phyloP scores from a whole-genome alignment of 2,888 invertebrate genomes.

The Molorchus minor region DNA sequence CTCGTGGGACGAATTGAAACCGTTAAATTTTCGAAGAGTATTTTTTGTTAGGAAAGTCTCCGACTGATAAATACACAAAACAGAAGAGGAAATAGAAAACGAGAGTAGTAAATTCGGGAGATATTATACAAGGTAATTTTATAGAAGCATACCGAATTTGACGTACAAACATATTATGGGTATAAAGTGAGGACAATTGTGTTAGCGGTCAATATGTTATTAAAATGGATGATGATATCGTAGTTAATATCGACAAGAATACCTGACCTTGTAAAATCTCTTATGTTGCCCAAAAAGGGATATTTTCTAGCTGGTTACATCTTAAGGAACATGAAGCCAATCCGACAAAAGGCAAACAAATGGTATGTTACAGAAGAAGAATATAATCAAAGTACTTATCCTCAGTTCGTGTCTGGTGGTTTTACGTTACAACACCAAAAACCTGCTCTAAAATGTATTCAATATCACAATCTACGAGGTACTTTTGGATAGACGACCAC shows the following conservation, averaged over 20 bases:
- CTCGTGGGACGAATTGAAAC: constrained; percentile 66
- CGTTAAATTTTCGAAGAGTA: constrained; percentile 70
- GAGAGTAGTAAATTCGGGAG: constrained; percentile 73
- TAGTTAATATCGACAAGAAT: constrained; percentile 74
- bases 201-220: constrained; percentile 70
- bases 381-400: constrained; percentile 71
- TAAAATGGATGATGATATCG: constrained; percentile 86
- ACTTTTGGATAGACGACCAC: constrained; percentile 95
- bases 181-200: constrained; percentile 78
- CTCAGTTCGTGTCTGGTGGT: constrained; percentile 86
- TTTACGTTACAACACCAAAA: constrained; percentile 78
- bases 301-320: constrained; percentile 73
- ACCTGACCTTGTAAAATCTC: constrained; percentile 60
- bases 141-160: constrained; percentile 79
- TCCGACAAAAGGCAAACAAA: constrained; percentile 75
- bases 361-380: constrained; percentile 81
- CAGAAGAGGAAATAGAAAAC: constrained; percentile 69
- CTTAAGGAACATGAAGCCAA: constrained; percentile 70
- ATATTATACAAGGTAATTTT: constrained; percentile 81
- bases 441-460: constrained; percentile 69
- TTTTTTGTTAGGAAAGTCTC: constrained; percentile 76
- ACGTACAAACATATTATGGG: constrained; percentile 87
- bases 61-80: constrained; percentile 64
- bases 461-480: constrained; percentile 67
- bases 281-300: constrained; percentile 50